Evolutionary conservation across 2,888 invertebrate genomes (phyloP).

Genomic region (Drosophila mimetica): DNA sequence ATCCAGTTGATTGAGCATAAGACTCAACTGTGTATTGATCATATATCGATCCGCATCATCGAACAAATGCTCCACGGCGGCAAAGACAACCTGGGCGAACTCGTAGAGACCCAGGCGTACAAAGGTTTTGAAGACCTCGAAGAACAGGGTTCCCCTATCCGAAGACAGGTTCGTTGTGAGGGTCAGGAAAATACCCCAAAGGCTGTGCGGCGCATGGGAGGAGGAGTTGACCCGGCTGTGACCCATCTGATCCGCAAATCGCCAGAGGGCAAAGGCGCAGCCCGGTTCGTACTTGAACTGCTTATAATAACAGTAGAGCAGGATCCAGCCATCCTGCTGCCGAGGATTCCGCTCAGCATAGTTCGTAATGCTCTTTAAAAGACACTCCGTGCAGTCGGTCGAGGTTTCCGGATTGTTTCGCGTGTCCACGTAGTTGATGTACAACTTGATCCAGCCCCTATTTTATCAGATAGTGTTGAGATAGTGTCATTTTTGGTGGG

Average conservation of each 20-base stretch:
- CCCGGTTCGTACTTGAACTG: slow-evolving; percentile 68
- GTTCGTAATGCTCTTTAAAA: slow-evolving; percentile 50
- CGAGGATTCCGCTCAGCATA: slow-evolving; percentile 36
- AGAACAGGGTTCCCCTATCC: slow-evolving; percentile 36
- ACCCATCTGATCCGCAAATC: slow-evolving; percentile 53
- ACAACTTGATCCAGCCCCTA: slow-evolving; percentile 63
- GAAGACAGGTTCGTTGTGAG: slow-evolving; percentile 29
- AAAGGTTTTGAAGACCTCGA: slow-evolving; percentile 53
- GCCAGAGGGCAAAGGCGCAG: slow-evolving; percentile 70
- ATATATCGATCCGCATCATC: slow-evolving; percentile 63
- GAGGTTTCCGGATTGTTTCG: slow-evolving; percentile 43
- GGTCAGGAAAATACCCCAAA: slow-evolving; percentile 61
- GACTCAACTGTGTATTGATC: slow-evolving; percentile 56
- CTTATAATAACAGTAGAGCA: slow-evolving; percentile 73
- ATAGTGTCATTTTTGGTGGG: neutral
- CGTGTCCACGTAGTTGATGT: slow-evolving; percentile 62
- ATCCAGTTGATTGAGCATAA: slow-evolving; percentile 51
- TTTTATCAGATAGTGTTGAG: neutral
- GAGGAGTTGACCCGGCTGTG: neutral
- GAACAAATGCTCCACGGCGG: slow-evolving; percentile 49
- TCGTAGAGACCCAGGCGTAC: slow-evolving; percentile 68
- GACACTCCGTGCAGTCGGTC: slow-evolving; percentile 59
- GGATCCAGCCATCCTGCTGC: slow-evolving; percentile 66
- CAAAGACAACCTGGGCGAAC: slow-evolving; percentile 70
- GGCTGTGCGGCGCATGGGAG: slow-evolving; percentile 50